These are phyloP conservation scores for Nesogale talazaci DNA, from an alignment of 2,113 vertebrate genomes.

Conservation along the genomic window DNA sequence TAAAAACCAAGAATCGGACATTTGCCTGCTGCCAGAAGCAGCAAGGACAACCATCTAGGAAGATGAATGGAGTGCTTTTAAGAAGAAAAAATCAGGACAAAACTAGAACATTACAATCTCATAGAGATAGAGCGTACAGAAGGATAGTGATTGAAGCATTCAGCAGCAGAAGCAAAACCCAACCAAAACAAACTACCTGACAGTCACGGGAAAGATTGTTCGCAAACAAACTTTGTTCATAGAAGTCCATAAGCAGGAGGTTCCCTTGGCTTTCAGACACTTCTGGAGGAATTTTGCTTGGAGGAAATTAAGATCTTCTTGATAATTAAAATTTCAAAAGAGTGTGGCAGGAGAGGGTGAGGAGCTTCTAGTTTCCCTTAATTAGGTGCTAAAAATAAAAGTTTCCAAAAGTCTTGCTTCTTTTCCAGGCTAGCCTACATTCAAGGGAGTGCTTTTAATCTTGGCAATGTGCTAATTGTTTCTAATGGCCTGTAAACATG, in stretches of 20 bases:
- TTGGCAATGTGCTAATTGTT: constrained; percentile 71
- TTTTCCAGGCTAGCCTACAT: constrained; percentile 29
- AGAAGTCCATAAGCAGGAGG: not conserved
- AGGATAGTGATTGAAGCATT: not conserved
- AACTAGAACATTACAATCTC: not conserved
- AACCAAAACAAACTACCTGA: not conserved
- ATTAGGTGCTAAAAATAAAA: constrained; percentile 76
- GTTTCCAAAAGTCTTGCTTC: not conserved
- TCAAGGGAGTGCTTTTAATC: constrained; percentile 43
- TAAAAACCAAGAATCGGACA: fast-evolving
- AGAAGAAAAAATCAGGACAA: not conserved
- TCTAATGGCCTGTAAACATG: constrained; percentile 77
- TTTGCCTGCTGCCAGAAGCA: fast-evolving
- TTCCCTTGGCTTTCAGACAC: not conserved
- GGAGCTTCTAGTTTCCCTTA: constrained; percentile 54
- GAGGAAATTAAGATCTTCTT: constrained; percentile 59
- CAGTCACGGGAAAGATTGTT: not conserved
- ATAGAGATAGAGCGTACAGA: not conserved
- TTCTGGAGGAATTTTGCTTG: not conserved
- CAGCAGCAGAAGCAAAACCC: not conserved
- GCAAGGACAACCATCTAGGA: fast-evolving
- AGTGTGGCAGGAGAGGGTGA: constrained; percentile 18
- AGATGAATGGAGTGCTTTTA: not conserved
- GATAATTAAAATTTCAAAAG: constrained; percentile 69
- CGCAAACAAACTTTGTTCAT: not conserved